Percentiles rank a stretch among this genome's conserved stretches.
Evolutionary conservation across 2,797 vertebrate genomes (phyloP).

Genomic region (Coilia nasus): DNA sequence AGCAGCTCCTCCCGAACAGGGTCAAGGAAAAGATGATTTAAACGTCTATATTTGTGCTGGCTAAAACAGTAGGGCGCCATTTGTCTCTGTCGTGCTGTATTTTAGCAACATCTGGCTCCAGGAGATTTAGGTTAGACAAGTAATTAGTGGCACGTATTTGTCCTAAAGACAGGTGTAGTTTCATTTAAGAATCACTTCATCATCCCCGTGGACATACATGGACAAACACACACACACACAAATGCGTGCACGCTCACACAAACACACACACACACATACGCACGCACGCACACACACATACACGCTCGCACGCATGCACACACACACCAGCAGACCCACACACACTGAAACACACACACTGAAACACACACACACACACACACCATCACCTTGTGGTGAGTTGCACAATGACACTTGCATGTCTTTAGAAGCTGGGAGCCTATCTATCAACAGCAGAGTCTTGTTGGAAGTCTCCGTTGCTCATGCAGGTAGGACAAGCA

Average conservation of each 20-base stretch:
- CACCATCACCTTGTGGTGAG: constrained; percentile 50
- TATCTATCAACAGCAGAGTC: constrained; percentile 12
- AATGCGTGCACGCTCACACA: constrained; percentile 31
- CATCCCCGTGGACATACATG: constrained; percentile 67
- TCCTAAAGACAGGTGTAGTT: constrained; percentile 86
- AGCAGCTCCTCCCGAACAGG: constrained; percentile 73
- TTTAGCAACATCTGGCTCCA: constrained; percentile 84
- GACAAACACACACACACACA: constrained; percentile 47
- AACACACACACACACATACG: constrained; percentile 40
- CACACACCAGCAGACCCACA: constrained; percentile 40
- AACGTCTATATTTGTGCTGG: constrained; percentile 75
- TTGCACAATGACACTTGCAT: constrained; percentile 56
- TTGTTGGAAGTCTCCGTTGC: not conserved
- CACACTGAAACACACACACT: constrained; percentile 41
- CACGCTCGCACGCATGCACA: constrained; percentile 33
- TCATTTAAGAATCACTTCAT: constrained; percentile 84
- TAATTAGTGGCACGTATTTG: constrained; percentile 85
- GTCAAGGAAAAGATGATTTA: constrained; percentile 85
- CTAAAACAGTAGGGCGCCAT: constrained; percentile 71
- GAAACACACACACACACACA: constrained; percentile 36
- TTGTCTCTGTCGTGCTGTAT: constrained; percentile 79
- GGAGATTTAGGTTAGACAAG: constrained; percentile 85
- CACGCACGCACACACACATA: constrained; percentile 39
- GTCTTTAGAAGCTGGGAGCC: constrained; percentile 17
- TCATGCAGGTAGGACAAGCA: constrained; percentile 14